These are phyloP conservation scores for Loxodonta africana DNA, from an alignment of 2,113 vertebrate species.

Conservation along the genomic window DNA sequence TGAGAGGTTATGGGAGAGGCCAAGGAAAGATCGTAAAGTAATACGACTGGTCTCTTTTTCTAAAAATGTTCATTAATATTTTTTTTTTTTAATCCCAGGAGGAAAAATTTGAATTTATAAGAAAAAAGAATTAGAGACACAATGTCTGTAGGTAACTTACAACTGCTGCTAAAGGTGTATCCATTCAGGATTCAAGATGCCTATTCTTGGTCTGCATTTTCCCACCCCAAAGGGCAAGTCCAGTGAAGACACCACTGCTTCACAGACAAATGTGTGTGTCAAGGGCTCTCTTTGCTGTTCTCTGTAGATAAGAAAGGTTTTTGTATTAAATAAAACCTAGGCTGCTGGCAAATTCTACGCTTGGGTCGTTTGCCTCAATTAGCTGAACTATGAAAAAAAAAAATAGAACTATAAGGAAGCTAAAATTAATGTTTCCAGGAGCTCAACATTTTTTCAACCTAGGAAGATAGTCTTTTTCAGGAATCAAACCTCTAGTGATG, in stretches of 20 bases:
- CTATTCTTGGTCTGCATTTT: slow-evolving; percentile 3
- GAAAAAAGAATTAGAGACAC: slow-evolving; percentile 45
- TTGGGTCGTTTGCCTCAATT: slow-evolving; percentile 75
- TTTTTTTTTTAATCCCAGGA: slow-evolving; percentile 2
- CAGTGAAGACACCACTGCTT: slow-evolving; percentile 42
- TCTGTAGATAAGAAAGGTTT: slow-evolving; percentile 68
- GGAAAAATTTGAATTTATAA: slow-evolving; percentile 66
- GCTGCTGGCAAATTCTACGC: slow-evolving; percentile 62
- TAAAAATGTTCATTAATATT: slow-evolving; percentile 65
- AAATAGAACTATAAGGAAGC: not conserved
- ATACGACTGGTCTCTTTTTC: not conserved
- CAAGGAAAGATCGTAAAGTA: slow-evolving; percentile 30
- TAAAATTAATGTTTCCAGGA: slow-evolving; percentile 51
- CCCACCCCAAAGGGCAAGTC: slow-evolving; percentile 47
- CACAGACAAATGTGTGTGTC: slow-evolving; percentile 70
- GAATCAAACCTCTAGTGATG: slow-evolving; percentile 14
- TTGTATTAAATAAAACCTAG: slow-evolving; percentile 74
- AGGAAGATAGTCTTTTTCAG: not conserved
- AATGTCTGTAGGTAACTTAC: slow-evolving; percentile 52
- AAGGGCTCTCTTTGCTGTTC: slow-evolving; percentile 67
- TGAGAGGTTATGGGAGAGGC: not conserved
- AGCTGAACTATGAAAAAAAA: not conserved
- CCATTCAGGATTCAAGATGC: slow-evolving; percentile 63
- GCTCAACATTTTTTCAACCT: slow-evolving; percentile 29
- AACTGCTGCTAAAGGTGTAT: slow-evolving; percentile 1